Conservation (phyloP, 2,888 invertebrate species). For the Drosophila villosipedis region DNA sequence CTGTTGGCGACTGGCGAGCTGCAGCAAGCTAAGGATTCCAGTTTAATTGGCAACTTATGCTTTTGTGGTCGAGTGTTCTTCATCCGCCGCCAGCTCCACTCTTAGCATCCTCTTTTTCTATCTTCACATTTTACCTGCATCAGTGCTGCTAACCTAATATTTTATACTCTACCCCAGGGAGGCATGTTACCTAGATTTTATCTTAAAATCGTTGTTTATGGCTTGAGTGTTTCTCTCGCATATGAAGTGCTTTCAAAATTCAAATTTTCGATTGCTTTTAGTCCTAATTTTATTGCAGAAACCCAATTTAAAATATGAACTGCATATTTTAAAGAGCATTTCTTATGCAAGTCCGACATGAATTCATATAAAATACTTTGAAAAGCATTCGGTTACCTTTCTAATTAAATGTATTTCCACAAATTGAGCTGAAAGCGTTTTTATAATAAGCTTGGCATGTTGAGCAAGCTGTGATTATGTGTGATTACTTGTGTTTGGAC, state of each 20-base stretch:
- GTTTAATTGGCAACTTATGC: constrained; percentile 82
- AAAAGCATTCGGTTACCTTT: neutral
- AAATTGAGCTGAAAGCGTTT: neutral
- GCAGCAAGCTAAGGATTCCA: constrained; percentile 73
- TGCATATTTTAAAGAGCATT: neutral
- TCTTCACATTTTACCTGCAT: constrained; percentile 20
- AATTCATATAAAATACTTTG: neutral
- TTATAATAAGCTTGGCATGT: neutral
- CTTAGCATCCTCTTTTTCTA: constrained; percentile 19
- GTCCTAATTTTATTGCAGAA: neutral
- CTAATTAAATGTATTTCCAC: neutral
- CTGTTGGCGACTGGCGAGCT: constrained; percentile 26
- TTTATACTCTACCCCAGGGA: constrained; percentile 5
- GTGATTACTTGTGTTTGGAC: constrained; percentile 18
- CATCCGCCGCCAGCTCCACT: constrained; percentile 1
- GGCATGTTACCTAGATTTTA: neutral
- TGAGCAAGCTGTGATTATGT: constrained; percentile 18
- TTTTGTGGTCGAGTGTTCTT: constrained; percentile 71
- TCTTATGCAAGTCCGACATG: neutral
- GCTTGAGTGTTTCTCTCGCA: neutral
- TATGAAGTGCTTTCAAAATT: neutral
- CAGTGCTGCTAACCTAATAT: constrained; percentile 24
- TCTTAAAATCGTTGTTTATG: neutral
- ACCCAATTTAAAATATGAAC: neutral
- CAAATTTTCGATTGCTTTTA: neutral